Base-by-base conservation (phyloP, 2,797 vertebrate genomes). In the Naso thynnoides region DNA sequence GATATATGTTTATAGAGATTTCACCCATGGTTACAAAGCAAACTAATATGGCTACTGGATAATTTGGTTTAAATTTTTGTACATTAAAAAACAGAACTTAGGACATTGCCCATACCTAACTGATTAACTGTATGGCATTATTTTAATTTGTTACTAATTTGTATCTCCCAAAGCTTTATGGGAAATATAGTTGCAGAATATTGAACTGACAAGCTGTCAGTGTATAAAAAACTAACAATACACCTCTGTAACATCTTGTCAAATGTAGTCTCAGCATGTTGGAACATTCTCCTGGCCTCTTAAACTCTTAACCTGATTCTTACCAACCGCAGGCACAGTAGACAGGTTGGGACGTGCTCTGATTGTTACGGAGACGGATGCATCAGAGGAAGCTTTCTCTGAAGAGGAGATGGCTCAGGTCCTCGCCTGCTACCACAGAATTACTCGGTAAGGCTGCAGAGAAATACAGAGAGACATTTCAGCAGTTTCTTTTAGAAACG, bases 301-400 rank as follows among this genome's bases (percentile, higher is more conserved):
- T 24, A 10, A 27, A 3, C 26, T 14, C 3, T 61, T 55, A 16
- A 47, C 53, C 2, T 53, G 42, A 21, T 49, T 38, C 52, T 24
- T 44, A 9, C 13, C 8, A 11, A 36, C 33, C 33, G 4, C 82
- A 95, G 95, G 95, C 70, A 95, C 94, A 2, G 89, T 93, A 72
- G 95, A 95, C 91, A 83, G 94, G 87, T 45, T 94, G 42, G 94
- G 93, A 3, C 92, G 93, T 2, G 93, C 88, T 23, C 80, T 95
- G 76, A 84, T 95, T 44, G 60, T 94, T 56, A 91, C 76, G 0
- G 88, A 90, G 65, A 64, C 83, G 0, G 84, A 91, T 19, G 21
- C 48, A 21, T 67, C 87, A 13, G 88, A 91, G 26, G 91, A 91
- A 6, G 73, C 77, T 14, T 76, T 74, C 82, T 72, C 67, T 26